Base-by-base conservation (phyloP, 2,888 invertebrate species). In the Tryphoninae sp. region DNA sequence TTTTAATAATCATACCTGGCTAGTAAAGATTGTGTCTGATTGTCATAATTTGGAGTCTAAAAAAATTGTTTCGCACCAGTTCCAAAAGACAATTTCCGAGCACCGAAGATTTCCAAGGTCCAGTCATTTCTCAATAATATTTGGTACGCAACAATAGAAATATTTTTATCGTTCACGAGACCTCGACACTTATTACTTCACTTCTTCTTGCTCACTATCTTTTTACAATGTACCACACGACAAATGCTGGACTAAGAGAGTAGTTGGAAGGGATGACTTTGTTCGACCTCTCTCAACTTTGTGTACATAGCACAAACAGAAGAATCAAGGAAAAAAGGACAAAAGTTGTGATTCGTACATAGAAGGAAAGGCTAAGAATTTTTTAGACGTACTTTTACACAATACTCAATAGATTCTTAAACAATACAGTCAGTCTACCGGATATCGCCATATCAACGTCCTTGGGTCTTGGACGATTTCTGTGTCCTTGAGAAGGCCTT, bases 401-500 rank as follows among this genome's bases (percentile, higher is more conserved):
- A 55, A 87, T 78, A 26, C 68, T 86, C 53, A 88, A 75, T 53
- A 88, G 80, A 84, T 90, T 89, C 83, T 89, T 89, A 67, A 92
- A 91, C 49, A 92, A 85, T 2, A 77, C 77, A 2, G 88, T 88
- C 33, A 86, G 78, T 82, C 86, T 87, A 58, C 68, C 58, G 26
- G 75, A 79, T 7, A 88, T 80, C 64, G 87, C 86, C 2, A 83
- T 83, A 68, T 90, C 88, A 19, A 91, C 86, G 84, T 90, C 89
- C 78, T 89, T 90, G 0, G 87, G 86, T 77, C 89, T 91, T 65
- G 91, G 86, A n/a, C 86, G 84, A 75, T 83, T 86, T 7, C 92
- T 86, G 86, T 92, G 92, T 59, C 87, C 88, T 40, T 80, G 84
- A 6, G 89, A 91, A 1, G 96, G 96, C 89, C 94, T 95, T 2